Percentiles rank a stretch among this genome's conserved stretches.
Evolutionary conservation across 1,140 invertebrate genomes (phyloP).

Genomic region (Diabrotica undecimpunctata): DNA sequence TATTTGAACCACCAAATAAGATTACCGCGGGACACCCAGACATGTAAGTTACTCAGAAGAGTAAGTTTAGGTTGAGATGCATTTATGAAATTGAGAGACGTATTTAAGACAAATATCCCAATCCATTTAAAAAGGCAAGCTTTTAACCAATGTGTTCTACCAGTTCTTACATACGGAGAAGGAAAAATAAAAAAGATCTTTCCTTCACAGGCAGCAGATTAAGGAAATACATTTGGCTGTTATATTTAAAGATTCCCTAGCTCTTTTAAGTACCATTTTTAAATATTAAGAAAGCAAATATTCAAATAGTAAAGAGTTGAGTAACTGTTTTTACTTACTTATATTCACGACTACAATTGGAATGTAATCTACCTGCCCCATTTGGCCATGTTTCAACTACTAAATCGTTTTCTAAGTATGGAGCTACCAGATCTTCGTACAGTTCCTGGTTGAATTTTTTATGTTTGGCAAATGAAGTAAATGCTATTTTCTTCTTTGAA

Average conservation of each 20-base stretch:
- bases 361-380: constrained; percentile 67
- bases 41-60: no score
- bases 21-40: no score
- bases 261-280: background rate
- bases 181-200: no score
- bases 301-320: background rate
- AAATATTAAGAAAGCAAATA: background rate
- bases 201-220: no score
- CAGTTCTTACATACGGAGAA: no score
- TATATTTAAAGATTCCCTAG: background rate
- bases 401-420: constrained; percentile 64
- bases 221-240: background rate
- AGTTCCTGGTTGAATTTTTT: constrained; percentile 76
- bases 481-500: constrained; percentile 57
- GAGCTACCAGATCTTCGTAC: constrained; percentile 78
- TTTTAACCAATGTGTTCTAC: no score
- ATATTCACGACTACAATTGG: constrained; percentile 60
- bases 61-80: no score
- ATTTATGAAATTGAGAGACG: no score
- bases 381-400: constrained; percentile 87
- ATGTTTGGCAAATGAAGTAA: constrained; percentile 77
- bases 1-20: no score
- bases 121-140: no score
- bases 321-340: constrained; percentile 44
- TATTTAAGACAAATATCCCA: no score